A percentile compares a stretch with the other conserved stretches of the same genome.
phyloP scores from a whole-genome alignment of 2,113 vertebrate species.

The Cathartes aura region DNA sequence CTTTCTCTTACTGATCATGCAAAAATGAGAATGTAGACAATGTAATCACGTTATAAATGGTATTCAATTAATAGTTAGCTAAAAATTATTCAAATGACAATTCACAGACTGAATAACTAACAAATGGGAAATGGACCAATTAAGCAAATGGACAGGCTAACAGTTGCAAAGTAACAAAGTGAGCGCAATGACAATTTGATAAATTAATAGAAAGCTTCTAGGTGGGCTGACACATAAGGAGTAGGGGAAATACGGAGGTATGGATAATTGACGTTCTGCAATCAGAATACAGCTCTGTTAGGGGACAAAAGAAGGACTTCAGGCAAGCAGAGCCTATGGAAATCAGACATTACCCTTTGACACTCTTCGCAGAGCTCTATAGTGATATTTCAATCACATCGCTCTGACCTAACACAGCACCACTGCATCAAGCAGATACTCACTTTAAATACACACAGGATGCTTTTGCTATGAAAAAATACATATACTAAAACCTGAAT shows the following conservation, averaged over 20 bases:
- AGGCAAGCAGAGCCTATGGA: not conserved
- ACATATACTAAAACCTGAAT: not conserved
- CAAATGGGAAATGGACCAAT: not conserved
- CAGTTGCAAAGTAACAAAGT: not conserved
- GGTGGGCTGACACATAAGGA: not conserved
- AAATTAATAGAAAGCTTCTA: constrained; percentile 14
- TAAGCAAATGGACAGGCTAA: constrained; percentile 1
- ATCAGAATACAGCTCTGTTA: not conserved
- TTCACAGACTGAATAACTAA: not conserved
- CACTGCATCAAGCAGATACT: not conserved
- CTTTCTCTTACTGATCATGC: not conserved
- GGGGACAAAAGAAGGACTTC: not conserved
- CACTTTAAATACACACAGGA: not conserved
- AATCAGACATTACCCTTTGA: not conserved
- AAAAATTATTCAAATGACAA: constrained; percentile 28
- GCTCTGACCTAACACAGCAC: not conserved
- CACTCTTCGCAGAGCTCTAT: not conserved
- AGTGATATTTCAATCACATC: not conserved
- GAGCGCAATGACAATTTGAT: not conserved
- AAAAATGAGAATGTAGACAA: not conserved
- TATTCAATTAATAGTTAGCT: constrained; percentile 31
- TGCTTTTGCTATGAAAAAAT: not conserved
- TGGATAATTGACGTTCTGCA: not conserved
- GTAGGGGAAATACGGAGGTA: not conserved
- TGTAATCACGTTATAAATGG: not conserved